Evolutionary conservation across 2,113 vertebrate species (phyloP).

Genomic region (Numida meleagris): DNA sequence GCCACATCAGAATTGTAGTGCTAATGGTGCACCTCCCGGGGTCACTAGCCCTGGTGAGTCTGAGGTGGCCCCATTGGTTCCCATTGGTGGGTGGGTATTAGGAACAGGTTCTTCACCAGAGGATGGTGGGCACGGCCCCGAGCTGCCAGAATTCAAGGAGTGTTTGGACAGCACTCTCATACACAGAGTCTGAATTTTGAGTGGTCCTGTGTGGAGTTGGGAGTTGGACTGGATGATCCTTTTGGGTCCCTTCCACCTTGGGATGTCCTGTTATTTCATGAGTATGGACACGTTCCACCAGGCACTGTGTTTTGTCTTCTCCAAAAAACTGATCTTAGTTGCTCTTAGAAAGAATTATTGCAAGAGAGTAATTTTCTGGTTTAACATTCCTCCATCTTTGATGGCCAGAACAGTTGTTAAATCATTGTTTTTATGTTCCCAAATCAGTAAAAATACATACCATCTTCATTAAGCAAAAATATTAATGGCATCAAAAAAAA

Average conservation of each 20-base stretch:
- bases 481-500: background rate
- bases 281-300: background rate
- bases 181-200: background rate
- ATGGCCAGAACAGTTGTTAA: background rate
- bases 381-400: background rate
- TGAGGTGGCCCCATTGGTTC: accelerated
- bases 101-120: background rate
- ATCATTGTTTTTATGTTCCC: background rate
- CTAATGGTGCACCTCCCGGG: accelerated
- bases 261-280: background rate
- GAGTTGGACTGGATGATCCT: background rate
- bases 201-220: background rate
- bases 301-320: background rate
- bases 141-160: background rate
- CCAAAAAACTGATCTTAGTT: background rate
- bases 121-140: background rate
- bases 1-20: accelerated
- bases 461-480: background rate
- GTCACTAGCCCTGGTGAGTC: accelerated
- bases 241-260: background rate
- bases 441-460: background rate
- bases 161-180: background rate
- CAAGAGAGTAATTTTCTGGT: background rate
- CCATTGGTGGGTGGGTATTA: background rate
- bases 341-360: background rate